Conservation (phyloP, 2,888 invertebrate genomes). For the Tinea trinotella region DNA sequence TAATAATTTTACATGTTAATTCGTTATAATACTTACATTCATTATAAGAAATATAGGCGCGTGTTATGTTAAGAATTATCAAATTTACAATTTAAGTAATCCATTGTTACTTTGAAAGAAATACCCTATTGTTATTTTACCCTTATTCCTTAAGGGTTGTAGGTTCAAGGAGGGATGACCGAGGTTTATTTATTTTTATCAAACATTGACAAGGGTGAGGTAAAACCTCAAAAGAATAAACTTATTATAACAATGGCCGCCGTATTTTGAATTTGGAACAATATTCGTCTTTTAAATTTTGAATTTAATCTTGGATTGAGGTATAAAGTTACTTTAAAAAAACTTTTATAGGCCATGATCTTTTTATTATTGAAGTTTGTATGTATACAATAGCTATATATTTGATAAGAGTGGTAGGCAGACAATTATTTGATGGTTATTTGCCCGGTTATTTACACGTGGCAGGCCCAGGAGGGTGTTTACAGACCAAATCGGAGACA, state of each 20-base stretch:
- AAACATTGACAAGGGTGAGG: slow-evolving; percentile 14
- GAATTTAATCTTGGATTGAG: no score
- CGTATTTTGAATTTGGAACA: background rate
- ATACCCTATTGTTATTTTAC: background rate
- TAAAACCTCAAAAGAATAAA: background rate
- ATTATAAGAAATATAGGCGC: background rate
- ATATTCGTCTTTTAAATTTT: background rate
- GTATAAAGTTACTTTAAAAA: no score
- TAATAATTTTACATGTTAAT: no score
- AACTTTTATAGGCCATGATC: no score
- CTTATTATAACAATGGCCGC: background rate
- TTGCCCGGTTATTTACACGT: no score
- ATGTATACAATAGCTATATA: no score
- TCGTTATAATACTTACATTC: no score
- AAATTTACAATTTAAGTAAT: background rate
- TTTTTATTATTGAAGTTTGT: no score
- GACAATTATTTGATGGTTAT: no score
- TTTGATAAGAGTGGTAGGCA: no score
- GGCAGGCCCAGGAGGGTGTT: no score
- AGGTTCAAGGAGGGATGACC: background rate
- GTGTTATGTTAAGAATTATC: background rate
- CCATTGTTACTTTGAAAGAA: background rate
- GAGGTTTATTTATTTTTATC: slow-evolving; percentile 13
- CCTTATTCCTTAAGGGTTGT: slow-evolving; percentile 3
- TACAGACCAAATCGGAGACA: no score